Evolutionary conservation across 2,888 invertebrate species (phyloP).

Genomic region (Thysanoteuthis rhombus): DNA sequence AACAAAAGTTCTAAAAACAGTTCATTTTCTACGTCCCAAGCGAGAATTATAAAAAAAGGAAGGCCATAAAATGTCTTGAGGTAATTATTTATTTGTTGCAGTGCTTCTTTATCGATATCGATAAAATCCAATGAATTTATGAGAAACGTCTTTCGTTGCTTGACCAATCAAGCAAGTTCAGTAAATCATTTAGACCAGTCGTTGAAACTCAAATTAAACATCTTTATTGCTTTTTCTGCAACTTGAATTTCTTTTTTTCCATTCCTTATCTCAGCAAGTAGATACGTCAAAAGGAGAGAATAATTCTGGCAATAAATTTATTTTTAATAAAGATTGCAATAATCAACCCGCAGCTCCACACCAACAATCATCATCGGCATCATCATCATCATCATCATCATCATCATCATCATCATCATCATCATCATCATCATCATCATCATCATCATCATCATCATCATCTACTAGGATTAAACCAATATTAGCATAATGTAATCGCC

Average conservation of each 20-base stretch:
- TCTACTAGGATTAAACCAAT: too few relatives aligned
- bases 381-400: background rate
- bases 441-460: too few relatives aligned
- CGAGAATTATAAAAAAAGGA: too few relatives aligned
- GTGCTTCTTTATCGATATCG: background rate
- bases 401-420: too few relatives aligned
- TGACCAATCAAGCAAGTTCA: background rate
- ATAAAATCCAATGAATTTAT: background rate
- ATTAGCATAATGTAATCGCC: too few relatives aligned
- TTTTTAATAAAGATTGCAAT: background rate
- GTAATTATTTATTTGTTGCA: background rate
- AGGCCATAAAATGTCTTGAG: too few relatives aligned
- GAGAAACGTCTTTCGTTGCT: background rate
- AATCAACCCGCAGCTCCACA: background rate
- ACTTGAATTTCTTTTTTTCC: background rate
- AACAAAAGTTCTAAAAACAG: too few relatives aligned
- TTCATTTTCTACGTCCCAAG: too few relatives aligned
- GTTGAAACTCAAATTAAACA: background rate
- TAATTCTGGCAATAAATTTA: background rate
- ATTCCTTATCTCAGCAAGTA: background rate
- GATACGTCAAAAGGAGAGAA: background rate
- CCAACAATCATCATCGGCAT: too few relatives aligned
- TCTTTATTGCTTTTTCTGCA: background rate
- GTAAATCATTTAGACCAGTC: background rate
- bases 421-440: too few relatives aligned